phyloP scores from a whole-genome alignment of 23 tunicate genomes.

The Styela plicata region DNA sequence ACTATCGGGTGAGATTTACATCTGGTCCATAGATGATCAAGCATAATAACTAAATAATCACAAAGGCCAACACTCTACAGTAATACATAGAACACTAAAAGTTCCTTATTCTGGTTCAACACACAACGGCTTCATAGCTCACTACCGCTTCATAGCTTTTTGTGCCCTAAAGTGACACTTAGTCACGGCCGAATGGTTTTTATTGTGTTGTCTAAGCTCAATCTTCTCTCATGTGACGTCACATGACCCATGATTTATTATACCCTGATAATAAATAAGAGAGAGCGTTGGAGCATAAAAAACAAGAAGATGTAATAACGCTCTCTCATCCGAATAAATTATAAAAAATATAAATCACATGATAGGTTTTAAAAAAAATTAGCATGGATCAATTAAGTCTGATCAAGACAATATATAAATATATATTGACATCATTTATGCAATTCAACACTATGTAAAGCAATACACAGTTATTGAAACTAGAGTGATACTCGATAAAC shows the following conservation, averaged over 20 bases:
- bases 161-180: neutral
- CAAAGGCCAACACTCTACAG: too few species aligned
- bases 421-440: too few species aligned
- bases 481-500: too few species aligned
- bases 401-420: too few species aligned
- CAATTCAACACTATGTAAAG: too few species aligned
- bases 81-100: neutral
- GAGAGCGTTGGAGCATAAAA: neutral
- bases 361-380: too few species aligned
- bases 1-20: too few species aligned
- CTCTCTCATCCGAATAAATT: too few species aligned
- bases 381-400: too few species aligned
- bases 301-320: neutral
- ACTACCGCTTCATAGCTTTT: neutral
- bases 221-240: neutral
- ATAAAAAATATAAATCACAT: neutral
- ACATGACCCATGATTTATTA: neutral
- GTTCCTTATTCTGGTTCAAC: neutral
- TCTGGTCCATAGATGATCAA: too few species aligned
- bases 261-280: neutral
- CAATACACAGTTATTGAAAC: too few species aligned
- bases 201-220: neutral
- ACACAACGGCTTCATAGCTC: neutral
- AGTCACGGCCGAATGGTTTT: neutral
- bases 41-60: too few species aligned